A percentile compares a stretch with the other conserved stretches of the same genome.
Conservation (phyloP, 1,140 invertebrate species). For the Eueides isabella region DNA sequence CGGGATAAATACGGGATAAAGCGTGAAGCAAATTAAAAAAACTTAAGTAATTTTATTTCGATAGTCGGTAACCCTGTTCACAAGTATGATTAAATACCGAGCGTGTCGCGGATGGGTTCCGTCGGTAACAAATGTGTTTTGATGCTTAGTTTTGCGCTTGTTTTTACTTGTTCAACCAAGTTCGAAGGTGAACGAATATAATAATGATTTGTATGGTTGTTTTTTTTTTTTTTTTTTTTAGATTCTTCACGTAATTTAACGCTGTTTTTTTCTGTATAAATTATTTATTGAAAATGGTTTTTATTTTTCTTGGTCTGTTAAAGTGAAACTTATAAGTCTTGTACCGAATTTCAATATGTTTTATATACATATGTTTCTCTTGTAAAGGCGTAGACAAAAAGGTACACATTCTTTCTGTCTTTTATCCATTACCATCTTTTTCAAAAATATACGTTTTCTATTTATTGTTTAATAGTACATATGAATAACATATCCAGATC, state of each 20-base stretch:
- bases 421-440: too few relatives aligned
- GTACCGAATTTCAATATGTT: too few relatives aligned
- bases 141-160: conserved; percentile 19
- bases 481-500: too few relatives aligned
- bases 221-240: neutral
- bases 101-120: conserved; percentile 18
- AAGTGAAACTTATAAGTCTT: too few relatives aligned
- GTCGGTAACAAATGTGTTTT: conserved; percentile 28
- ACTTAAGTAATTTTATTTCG: neutral
- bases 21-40: neutral
- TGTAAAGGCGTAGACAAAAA: too few relatives aligned
- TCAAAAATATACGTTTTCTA: too few relatives aligned
- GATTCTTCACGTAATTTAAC: neutral
- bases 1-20: neutral
- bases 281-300: too few relatives aligned
- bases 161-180: conserved; percentile 20
- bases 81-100: conserved; percentile 23
- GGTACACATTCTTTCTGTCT: too few relatives aligned
- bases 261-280: neutral
- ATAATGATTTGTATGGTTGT: neutral
- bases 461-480: too few relatives aligned
- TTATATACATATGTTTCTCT: too few relatives aligned
- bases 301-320: too few relatives aligned
- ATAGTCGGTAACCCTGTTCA: neutral
- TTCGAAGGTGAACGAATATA: conserved; percentile 20